Percentiles rank a stretch among this genome's conserved stretches.
phyloP scores from a whole-genome alignment of 2,797 vertebrate genomes.

The Poeciliopsis infans region DNA sequence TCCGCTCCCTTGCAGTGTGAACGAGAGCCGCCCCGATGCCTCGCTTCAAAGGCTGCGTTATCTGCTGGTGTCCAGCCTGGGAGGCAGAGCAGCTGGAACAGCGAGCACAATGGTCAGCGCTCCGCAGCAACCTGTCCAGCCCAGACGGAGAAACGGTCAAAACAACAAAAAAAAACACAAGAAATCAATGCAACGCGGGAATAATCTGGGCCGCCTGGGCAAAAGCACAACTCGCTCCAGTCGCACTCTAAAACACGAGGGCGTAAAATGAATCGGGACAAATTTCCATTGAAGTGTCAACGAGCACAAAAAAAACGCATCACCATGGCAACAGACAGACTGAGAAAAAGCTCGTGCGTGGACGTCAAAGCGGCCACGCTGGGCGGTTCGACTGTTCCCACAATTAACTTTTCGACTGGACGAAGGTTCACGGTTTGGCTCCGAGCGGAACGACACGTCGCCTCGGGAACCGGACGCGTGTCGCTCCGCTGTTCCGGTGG shows the following conservation, averaged over 20 bases:
- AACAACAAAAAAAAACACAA: not conserved
- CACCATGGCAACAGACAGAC: constrained; percentile 37
- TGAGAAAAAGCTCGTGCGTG: constrained; percentile 19
- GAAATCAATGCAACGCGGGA: constrained; percentile 46
- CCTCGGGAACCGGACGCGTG: constrained; percentile 44
- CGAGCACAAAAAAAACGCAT: constrained; percentile 7
- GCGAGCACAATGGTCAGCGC: constrained; percentile 26
- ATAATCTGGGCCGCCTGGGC: constrained; percentile 23
- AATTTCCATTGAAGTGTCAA: constrained; percentile 1
- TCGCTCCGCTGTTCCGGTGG: constrained; percentile 30
- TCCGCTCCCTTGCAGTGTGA: constrained; percentile 2
- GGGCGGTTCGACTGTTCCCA: not conserved
- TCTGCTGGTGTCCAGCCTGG: constrained; percentile 31
- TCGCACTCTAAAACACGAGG: constrained; percentile 9
- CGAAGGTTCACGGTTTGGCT: constrained; percentile 21
- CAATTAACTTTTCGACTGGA: constrained; percentile 24
- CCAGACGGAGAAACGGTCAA: constrained; percentile 29
- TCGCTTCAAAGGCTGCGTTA: constrained; percentile 55
- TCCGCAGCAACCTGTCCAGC: constrained; percentile 34
- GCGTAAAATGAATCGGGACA: constrained; percentile 11
- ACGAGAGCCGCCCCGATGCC: constrained; percentile 48
- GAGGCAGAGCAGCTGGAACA: constrained; percentile 48
- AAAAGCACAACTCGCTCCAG: not conserved
- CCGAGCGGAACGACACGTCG: constrained; percentile 15
- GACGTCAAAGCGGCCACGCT: constrained; percentile 24